phyloP scores from a whole-genome alignment of 2,113 vertebrate genomes.

The Daphoenositta chrysoptera region DNA sequence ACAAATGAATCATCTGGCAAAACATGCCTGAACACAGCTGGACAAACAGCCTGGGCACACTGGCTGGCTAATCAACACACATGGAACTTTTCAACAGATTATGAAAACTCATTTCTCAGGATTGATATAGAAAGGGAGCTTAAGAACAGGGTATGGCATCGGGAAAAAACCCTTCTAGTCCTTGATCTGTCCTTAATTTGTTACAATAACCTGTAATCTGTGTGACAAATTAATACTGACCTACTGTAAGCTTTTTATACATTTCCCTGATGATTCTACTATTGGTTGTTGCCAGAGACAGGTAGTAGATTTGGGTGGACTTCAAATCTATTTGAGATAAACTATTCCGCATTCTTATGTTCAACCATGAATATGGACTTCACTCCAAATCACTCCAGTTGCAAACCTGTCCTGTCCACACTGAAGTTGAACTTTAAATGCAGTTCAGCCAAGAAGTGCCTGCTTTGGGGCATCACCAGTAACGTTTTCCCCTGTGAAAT shows the following conservation, averaged over 20 bases:
- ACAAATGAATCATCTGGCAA: not conserved
- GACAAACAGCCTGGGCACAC: not conserved
- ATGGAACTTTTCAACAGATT: not conserved
- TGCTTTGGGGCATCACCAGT: not conserved
- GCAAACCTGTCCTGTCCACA: not conserved
- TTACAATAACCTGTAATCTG: not conserved
- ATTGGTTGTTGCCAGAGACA: not conserved
- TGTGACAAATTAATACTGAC: not conserved
- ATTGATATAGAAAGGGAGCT: not conserved
- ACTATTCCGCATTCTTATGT: not conserved
- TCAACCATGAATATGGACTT: not conserved
- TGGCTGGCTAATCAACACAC: not conserved
- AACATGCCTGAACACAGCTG: not conserved
- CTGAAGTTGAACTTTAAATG: not conserved
- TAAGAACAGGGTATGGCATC: not conserved
- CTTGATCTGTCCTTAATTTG: not conserved
- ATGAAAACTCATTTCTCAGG: not conserved
- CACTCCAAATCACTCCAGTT: not conserved
- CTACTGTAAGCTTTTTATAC: not conserved
- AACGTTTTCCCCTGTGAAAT: not conserved
- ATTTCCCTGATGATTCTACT: not conserved
- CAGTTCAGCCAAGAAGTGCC: not conserved
- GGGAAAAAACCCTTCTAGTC: not conserved
- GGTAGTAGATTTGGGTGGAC: not conserved
- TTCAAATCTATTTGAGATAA: not conserved